Evolutionary conservation across 2,888 invertebrate species (phyloP).

Genomic region (Ophraella communa): DNA sequence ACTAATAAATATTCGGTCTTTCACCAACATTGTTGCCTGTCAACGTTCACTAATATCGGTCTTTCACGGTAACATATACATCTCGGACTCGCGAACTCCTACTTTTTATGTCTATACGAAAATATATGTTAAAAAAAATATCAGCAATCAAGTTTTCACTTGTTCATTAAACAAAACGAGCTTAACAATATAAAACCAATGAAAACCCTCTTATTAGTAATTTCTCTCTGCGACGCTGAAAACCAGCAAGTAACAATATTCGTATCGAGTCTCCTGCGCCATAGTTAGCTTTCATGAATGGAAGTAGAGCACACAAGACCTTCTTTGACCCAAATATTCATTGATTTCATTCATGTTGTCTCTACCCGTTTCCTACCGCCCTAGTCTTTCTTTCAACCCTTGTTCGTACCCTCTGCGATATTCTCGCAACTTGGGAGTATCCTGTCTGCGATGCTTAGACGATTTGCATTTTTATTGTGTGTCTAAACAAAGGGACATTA

Average conservation of each 20-base stretch:
- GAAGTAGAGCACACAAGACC: slow-evolving; percentile 24
- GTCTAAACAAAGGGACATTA: background rate
- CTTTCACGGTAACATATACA: no score
- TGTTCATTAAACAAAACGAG: no score
- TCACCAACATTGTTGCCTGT: no score
- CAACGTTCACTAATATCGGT: no score
- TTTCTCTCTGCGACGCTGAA: background rate
- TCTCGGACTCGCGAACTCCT: no score
- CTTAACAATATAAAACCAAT: no score
- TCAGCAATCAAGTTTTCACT: no score
- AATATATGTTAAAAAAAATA: no score
- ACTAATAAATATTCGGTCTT: no score
- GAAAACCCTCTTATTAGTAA: background rate
- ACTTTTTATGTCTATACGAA: no score
- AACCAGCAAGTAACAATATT: background rate
- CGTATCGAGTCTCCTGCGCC: background rate
- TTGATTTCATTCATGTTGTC: slow-evolving; percentile 24
- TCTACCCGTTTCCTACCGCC: background rate
- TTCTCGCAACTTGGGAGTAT: background rate
- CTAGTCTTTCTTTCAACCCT: slow-evolving; percentile 1
- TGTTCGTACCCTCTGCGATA: background rate
- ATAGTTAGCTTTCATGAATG: slow-evolving; percentile 28
- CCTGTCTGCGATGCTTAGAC: background rate
- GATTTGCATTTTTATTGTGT: background rate
- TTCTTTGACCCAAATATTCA: slow-evolving; percentile 32